Evolutionary conservation across 2,888 invertebrate genomes (phyloP), one percentile per base, ranked within the genome.

Genomic region (Cerastis rubricosa): DNA sequence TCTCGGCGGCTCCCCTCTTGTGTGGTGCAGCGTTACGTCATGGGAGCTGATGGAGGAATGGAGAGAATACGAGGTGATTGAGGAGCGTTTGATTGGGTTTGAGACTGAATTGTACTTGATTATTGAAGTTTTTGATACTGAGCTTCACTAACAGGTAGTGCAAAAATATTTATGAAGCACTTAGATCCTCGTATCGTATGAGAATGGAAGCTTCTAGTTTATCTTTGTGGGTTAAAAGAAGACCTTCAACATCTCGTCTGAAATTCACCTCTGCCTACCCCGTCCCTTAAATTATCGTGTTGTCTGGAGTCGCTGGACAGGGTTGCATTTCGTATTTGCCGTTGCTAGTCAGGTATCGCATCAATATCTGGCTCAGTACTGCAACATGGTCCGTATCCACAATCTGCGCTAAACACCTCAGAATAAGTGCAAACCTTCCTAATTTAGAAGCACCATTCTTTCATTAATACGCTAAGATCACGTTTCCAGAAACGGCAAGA

Each of bases 1-100:
- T 84, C 80, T 86, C 59, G 47, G 14, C 49, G 25, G 14, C 59
- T 57, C 43, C 80, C 45, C 82, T 63, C 59, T 80, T 29, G 29
- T 85, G 70, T 68, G 85, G 70, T 76, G 86, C 79, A 83, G n/a
- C 59, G 74, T 78, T 65, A 72, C 83, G 68, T 83, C 69, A 86
- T 43, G 0, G 14, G 19, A 25, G 0, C 49, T 63, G 25, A 57
- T 71, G 68, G 35, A 67, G 63, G 14, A 35, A 49, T n/a, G 22
- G 35, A 17, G 35, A 63, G 35, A 45, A 40, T 78, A 43, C 25
- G 35, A 49, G 35, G 40, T 14, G 35, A 64, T 65, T 64, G 35
- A 83, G 83, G 25, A 45, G 35, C 57, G 57, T 29, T 78, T 63
- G 73, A 63, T 54, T 40, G 80, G 63, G 45, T 77, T 80, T 40